These are phyloP conservation scores for Camptogramma bilineatum DNA, from an alignment of 2,888 invertebrate species.

Conservation along the genomic window DNA sequence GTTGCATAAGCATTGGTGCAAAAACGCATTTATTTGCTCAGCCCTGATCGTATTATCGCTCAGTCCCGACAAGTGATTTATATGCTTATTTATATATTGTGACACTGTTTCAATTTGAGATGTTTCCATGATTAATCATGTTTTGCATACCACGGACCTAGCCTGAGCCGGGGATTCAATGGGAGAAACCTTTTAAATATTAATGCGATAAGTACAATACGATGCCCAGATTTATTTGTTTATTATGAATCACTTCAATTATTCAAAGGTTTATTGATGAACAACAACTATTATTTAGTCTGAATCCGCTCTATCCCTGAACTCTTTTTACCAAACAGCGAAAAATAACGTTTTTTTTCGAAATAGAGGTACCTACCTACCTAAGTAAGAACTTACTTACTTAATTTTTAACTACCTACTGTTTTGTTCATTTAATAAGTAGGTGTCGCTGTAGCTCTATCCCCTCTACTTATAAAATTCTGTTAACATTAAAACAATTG, in stretches of 20 bases:
- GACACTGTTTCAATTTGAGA: conserved; percentile 39
- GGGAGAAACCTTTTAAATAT: neutral
- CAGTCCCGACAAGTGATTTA: conserved; percentile 42
- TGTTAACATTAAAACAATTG: no score
- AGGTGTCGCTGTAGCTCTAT: no score
- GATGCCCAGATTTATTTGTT: neutral
- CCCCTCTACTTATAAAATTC: no score
- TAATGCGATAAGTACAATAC: neutral
- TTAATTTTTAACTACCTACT: no score
- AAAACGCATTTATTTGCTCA: conserved; percentile 38
- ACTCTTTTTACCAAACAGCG: no score
- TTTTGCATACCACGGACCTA: conserved; percentile 11
- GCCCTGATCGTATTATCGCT: conserved; percentile 38
- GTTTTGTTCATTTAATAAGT: no score
- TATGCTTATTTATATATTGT: conserved; percentile 40
- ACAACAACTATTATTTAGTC: no score
- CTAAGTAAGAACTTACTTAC: no score
- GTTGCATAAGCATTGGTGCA: conserved; percentile 25
- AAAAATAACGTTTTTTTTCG: no score
- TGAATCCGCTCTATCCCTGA: no score
- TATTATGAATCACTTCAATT: neutral
- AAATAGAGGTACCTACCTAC: no score
- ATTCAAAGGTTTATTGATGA: no score
- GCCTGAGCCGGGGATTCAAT: neutral
- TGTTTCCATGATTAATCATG: conserved; percentile 33